Conservation (phyloP, 2,888 invertebrate species). For the Athrips mouffetella region DNA sequence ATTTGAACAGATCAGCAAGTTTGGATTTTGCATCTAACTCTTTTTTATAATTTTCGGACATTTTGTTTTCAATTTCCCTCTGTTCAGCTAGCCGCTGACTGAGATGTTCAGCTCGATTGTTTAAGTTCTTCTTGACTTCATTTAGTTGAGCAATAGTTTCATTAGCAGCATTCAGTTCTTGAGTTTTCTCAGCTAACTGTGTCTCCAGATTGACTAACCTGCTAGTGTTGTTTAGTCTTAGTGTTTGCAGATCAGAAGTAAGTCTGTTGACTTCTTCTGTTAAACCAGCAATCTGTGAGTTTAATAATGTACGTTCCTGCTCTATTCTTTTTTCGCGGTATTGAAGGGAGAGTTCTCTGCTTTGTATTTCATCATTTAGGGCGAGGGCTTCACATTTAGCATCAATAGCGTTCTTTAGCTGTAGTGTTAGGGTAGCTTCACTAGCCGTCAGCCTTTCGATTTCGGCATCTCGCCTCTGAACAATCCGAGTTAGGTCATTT, state of each 20-base stretch:
- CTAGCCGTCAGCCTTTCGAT: slow-evolving; percentile 85
- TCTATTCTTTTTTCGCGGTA: slow-evolving; percentile 91
- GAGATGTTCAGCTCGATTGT: slow-evolving; percentile 82
- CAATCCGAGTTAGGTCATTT: slow-evolving; percentile 83
- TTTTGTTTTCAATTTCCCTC: slow-evolving; percentile 84
- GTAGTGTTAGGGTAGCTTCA: slow-evolving; percentile 82
- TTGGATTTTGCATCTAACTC: slow-evolving; percentile 92
- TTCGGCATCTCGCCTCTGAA: slow-evolving; percentile 85
- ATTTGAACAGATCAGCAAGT: slow-evolving; percentile 90
- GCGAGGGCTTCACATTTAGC: slow-evolving; percentile 91
- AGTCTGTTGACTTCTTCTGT: slow-evolving; percentile 88
- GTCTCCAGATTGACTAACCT: slow-evolving; percentile 84
- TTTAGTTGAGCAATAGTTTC: slow-evolving; percentile 83
- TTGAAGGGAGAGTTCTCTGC: slow-evolving; percentile 87
- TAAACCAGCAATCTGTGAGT: slow-evolving; percentile 87
- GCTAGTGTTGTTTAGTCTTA: slow-evolving; percentile 83
- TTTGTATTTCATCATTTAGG: slow-evolving; percentile 87
- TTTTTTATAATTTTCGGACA: slow-evolving; percentile 85
- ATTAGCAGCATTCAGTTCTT: slow-evolving; percentile 86
- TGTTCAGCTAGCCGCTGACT: slow-evolving; percentile 85
- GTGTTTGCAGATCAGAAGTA: slow-evolving; percentile 86
- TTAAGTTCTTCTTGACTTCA: slow-evolving; percentile 83
- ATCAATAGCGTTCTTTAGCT: slow-evolving; percentile 85
- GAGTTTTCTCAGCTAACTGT: slow-evolving; percentile 86
- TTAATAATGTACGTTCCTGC: slow-evolving; percentile 86